Base-by-base conservation (phyloP, 2,797 vertebrate genomes). In the Gouania willdenowi region DNA sequence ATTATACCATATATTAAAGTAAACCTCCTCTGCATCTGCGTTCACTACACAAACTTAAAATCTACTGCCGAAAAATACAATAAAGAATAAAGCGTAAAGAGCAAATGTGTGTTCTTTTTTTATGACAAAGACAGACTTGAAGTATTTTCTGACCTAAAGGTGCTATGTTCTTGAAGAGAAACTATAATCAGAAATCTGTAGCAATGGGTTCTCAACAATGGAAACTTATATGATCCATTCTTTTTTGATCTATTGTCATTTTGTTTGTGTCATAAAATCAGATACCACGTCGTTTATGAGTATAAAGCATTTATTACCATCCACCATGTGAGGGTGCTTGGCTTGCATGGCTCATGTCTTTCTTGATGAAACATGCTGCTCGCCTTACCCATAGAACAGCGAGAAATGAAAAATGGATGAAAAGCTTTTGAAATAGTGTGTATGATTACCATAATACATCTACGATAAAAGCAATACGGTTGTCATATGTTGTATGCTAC, bases 281-380 rank as follows among this genome's bases (percentile, higher is more conserved):
- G 29, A 58, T 65, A 57, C 26, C 32, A 24, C 35, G 4, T 8
- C 26, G 52, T 68, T 66, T 62, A 38, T 46, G 42, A 40, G 40
- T 41, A 51, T 62, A 42, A 44, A 66, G 52, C 58, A 59, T 67
- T 31, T 35, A 73, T 54, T 42, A 42, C 45, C 8, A 29, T 62
- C 29, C 12, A 50, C 47, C 51, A 60, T 49, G 49, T 21, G 14
- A 46, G 19, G 42, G 27, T 40, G 35, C 46, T 53, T 33, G 39
- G 53, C 50, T 67, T 31, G 38, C 37, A 37, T 47, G 50, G 37
- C 39, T 60, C 47, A 58, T 61, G 58, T 40, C 49, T 69, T 71
- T 77, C 67, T 80, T 75, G 77, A 69, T 75, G 66, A 71, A 76
- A 70, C 36, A 48, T 54, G 60, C 26, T 40, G 71, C 38, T 69